phyloP scores from a whole-genome alignment of 2,888 invertebrate genomes.

The Orthosia incerta region DNA sequence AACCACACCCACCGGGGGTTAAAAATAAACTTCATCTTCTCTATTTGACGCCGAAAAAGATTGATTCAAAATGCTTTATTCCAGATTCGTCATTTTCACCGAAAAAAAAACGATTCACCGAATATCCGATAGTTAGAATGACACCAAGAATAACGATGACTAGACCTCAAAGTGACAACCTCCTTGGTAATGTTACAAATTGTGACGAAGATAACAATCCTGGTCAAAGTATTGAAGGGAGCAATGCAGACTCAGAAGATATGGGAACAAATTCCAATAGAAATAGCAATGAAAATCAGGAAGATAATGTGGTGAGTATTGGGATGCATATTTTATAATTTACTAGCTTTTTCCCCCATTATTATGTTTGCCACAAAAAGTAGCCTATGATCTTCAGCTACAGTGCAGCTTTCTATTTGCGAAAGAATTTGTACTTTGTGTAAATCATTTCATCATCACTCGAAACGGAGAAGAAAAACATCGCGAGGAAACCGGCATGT shows the following conservation, averaged over 20 bases:
- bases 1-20: no score
- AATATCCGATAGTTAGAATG: not conserved
- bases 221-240: not conserved
- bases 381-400: no score
- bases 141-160: constrained; percentile 10
- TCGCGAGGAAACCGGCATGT: no score
- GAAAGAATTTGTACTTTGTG: no score
- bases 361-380: no score
- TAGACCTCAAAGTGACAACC: constrained; percentile 17
- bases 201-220: not conserved
- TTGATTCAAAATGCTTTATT: not conserved
- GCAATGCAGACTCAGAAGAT: not conserved
- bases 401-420: no score
- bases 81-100: constrained; percentile 52
- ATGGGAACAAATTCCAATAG: not conserved
- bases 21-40: not conserved
- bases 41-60: not conserved
- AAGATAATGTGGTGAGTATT: constrained; percentile 35
- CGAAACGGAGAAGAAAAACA: no score
- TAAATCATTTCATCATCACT: no score
- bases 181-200: not conserved
- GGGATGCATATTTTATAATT: not conserved
- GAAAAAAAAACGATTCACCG: constrained; percentile 28
- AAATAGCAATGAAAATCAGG: not conserved
- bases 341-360: no score